Base-by-base conservation (phyloP, 2,113 vertebrate genomes). In the Nannobrachium achirus region DNA sequence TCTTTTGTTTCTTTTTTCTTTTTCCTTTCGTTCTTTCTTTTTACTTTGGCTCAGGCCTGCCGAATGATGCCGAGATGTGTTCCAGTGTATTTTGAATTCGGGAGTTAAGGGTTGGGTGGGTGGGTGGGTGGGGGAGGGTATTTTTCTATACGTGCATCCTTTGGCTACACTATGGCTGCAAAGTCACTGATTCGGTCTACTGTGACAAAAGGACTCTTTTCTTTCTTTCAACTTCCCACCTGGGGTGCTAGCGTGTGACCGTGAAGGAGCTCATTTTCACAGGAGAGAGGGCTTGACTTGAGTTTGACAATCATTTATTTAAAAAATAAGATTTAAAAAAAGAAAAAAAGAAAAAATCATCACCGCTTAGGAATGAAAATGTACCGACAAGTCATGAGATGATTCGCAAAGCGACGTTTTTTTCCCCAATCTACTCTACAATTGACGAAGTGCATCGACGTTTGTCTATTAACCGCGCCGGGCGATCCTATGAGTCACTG, bases 181-280 rank as follows among this genome's bases (percentile, higher is more conserved):
- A 95, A 97, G 96, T 95, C 87, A 97, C 95, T 94, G 89, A 93
- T 96, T 94, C 6, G 93, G 94, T 93, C 94, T 94, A 95, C 93
- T 96, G 95, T 97, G 94, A 95, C 92, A 91, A 92, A 89, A 84
- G 86, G 90, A 87, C 90, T 33, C 25, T 33, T n/a, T n/a, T 91
- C 82, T 85, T 90, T 86, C 90, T 92, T 93, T 92, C 85, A 89
- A 93, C 91, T 93, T 94, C 89, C 90, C 92, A 94, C 90, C 92
- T 91, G 93, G 94, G 95, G 95, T 96, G 94, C 95, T 93, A 94
- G 94, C 92, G 87, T 90, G 91, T 92, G 92, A 94, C 93, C 90
- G 92, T 86, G 88, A 93, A 81, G 69, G 81, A 78, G 75, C 76
- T 82, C 48, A 68, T 91, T 92, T 94, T 85, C 90, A 88, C 89